These are phyloP conservation scores for Herminia tarsipennalis DNA, from an alignment of 2,888 invertebrate genomes.

Conservation along the genomic window DNA sequence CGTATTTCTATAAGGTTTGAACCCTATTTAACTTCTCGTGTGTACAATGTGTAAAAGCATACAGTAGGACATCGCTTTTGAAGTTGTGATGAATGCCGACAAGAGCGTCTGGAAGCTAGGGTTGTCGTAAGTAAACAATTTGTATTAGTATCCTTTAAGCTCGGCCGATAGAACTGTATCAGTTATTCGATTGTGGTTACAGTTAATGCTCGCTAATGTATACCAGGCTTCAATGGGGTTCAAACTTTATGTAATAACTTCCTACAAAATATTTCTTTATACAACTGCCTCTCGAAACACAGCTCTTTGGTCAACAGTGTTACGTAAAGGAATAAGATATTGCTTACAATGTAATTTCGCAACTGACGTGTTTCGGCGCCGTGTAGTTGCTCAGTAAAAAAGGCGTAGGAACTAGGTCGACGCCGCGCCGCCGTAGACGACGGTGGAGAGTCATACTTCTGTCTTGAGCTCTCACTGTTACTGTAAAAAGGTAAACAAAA, in stretches of 20 bases:
- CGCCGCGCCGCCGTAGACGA: conserved; percentile 59
- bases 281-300: conserved; percentile 2
- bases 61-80: too few species aligned
- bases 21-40: too few species aligned
- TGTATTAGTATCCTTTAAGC: too few species aligned
- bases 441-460: conserved; percentile 60
- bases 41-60: too few species aligned
- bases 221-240: background rate
- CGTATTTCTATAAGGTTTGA: too few species aligned
- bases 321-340: background rate
- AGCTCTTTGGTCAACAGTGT: background rate
- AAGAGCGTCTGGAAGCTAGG: too few species aligned
- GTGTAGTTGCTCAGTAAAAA: conserved; percentile 82
- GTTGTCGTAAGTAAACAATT: too few species aligned
- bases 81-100: too few species aligned
- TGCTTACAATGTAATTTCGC: conserved; percentile 68
- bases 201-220: too few species aligned
- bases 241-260: background rate
- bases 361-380: conserved; percentile 56
- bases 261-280: background rate
- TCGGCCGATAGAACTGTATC: too few species aligned
- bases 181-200: too few species aligned
- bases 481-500: conserved; percentile 40
- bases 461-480: conserved; percentile 47
- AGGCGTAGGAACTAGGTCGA: conserved; percentile 80